phyloP scores from a whole-genome alignment of 35 echinoderm and acorn worm genomes.

The Anneissia japonica region DNA sequence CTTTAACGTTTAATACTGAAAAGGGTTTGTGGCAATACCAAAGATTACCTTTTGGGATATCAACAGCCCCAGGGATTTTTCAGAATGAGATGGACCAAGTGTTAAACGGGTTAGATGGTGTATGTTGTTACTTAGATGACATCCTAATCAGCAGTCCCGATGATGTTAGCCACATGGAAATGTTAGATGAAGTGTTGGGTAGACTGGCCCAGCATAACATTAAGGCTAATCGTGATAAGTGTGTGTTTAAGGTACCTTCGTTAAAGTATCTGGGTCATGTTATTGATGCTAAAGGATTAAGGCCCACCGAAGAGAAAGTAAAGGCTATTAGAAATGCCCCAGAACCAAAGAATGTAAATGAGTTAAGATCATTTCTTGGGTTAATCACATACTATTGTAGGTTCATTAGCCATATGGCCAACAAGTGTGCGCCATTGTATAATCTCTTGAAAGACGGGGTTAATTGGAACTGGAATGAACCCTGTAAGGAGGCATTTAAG shows the following conservation, averaged over 20 bases:
- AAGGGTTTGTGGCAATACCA: constrained; percentile 46
- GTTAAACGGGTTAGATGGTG: constrained; percentile 12
- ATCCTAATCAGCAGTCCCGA: constrained; percentile 28
- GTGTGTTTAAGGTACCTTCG: constrained; percentile 31
- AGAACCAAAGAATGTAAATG: constrained; percentile 33
- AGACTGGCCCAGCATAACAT: constrained; percentile 20
- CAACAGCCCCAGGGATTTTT: constrained; percentile 44
- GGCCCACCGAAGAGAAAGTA: constrained; percentile 43
- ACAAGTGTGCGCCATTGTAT: background rate
- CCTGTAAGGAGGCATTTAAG: no score
- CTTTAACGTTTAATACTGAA: background rate
- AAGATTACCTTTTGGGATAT: constrained; percentile 43
- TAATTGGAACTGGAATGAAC: background rate
- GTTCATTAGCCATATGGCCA: constrained; percentile 56
- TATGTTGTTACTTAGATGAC: constrained; percentile 37
- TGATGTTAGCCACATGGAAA: background rate
- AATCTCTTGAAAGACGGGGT: background rate
- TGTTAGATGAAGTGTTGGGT: constrained; percentile 33
- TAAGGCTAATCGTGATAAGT: constrained; percentile 28
- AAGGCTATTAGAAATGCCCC: constrained; percentile 46
- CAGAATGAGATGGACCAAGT: constrained; percentile 32
- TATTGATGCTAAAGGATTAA: constrained; percentile 43
- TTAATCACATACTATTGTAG: constrained; percentile 54
- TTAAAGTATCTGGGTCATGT: constrained; percentile 41
- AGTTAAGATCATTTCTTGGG: constrained; percentile 40